Conservation (phyloP, 2,888 invertebrate genomes). For the Ectobius pallidus region DNA sequence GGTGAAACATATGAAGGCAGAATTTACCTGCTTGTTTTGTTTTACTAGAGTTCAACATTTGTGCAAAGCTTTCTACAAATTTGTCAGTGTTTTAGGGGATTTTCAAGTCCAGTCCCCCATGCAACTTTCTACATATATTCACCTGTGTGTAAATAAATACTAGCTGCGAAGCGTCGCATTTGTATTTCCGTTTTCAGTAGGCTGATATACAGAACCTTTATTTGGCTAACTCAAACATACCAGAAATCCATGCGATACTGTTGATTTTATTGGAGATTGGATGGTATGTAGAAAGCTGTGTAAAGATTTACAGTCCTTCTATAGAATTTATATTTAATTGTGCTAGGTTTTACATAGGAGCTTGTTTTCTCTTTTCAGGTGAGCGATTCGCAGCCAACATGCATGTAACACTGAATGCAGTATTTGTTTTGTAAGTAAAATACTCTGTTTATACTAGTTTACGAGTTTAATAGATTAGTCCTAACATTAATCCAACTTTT, state of each 20-base stretch:
- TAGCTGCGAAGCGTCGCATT: neutral
- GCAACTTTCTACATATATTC: neutral
- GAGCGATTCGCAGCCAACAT: too few species aligned
- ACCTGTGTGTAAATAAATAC: neutral
- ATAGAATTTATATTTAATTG: too few species aligned
- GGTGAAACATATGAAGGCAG: too few species aligned
- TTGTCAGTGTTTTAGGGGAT: neutral
- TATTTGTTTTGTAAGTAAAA: too few species aligned
- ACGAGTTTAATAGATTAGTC: too few species aligned
- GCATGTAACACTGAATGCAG: too few species aligned
- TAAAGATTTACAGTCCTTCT: neutral
- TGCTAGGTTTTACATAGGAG: too few species aligned
- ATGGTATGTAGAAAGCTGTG: neutral
- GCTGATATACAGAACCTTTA: neutral
- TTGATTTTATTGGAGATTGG: neutral
- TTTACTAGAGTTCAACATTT: too few species aligned
- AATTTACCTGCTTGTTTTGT: too few species aligned
- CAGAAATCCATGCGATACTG: neutral
- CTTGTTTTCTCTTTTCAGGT: too few species aligned
- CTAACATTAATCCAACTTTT: too few species aligned
- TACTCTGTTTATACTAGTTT: too few species aligned
- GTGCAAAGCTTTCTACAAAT: neutral
- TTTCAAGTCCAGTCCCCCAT: neutral
- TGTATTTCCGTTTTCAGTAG: neutral
- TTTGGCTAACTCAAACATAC: neutral